Conservation (phyloP, 2,113 vertebrate genomes). For the Colistium nudipinnis region DNA sequence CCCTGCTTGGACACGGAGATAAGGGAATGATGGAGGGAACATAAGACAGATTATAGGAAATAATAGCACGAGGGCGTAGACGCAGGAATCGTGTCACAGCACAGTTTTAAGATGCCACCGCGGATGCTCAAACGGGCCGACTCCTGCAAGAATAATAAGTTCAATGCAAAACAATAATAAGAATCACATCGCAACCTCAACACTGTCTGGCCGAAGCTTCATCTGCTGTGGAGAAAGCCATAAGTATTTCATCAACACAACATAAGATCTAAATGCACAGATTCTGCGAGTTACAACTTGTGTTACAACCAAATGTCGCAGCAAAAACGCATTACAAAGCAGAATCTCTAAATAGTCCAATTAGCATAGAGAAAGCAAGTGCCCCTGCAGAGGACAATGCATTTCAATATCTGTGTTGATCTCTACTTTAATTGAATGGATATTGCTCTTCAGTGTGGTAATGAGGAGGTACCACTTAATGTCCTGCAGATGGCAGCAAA, state of each 20-base stretch:
- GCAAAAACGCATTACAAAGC: constrained; percentile 1
- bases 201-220: neutral
- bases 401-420: constrained; percentile 42
- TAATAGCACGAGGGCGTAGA: constrained; percentile 48
- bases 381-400: constrained; percentile 20
- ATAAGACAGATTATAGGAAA: constrained; percentile 60
- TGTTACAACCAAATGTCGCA: no score
- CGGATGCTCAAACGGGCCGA: constrained; percentile 23
- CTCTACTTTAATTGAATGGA: constrained; percentile 47
- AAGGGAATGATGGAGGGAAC: constrained; percentile 37
- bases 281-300: no score
- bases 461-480: neutral
- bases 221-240: neutral
- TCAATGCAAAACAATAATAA: neutral
- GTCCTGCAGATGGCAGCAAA: constrained; percentile 74
- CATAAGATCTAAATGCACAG: neutral
- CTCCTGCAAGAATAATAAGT: no score
- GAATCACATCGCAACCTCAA: neutral
- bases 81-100: constrained; percentile 31
- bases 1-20: constrained; percentile 31
- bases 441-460: constrained; percentile 14
- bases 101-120: constrained; percentile 39
- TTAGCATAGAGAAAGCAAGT: constrained; percentile 30
- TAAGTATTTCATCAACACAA: neutral
- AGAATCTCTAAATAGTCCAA: constrained; percentile 22